Conservation (phyloP, 2,113 vertebrate species). For the Pachypanchax playfairii region DNA sequence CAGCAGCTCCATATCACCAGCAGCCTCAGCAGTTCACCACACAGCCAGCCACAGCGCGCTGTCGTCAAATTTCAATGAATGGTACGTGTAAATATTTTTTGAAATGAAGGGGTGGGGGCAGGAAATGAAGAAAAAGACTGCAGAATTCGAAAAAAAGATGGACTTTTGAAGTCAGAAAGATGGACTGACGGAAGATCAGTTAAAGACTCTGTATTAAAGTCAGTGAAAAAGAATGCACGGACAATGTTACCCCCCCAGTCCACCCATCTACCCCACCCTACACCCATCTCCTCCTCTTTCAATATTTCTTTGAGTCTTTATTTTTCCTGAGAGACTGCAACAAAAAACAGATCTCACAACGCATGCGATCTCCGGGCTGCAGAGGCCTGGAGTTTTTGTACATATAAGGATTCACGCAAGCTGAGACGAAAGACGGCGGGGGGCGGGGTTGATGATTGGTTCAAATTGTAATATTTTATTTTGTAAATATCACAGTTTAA, state of each 20-base stretch:
- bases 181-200: slow-evolving; percentile 83
- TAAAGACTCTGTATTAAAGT: slow-evolving; percentile 79
- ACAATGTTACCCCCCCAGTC: slow-evolving; percentile 62
- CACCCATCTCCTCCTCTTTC: background rate
- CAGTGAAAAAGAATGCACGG: slow-evolving; percentile 79
- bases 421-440: slow-evolving; percentile 76
- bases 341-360: slow-evolving; percentile 82
- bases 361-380: slow-evolving; percentile 87
- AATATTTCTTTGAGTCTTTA: slow-evolving; percentile 64
- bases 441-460: too few species aligned
- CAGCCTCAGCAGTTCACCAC: slow-evolving; percentile 95
- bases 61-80: slow-evolving; percentile 99
- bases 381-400: slow-evolving; percentile 77
- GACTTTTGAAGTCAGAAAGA: slow-evolving; percentile 84
- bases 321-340: slow-evolving; percentile 84
- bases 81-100: slow-evolving; percentile 98
- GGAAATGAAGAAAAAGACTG: slow-evolving; percentile 65
- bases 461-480: slow-evolving; percentile 97
- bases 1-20: slow-evolving; percentile 96
- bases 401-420: slow-evolving; percentile 95
- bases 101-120: slow-evolving; percentile 44
- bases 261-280: slow-evolving; percentile 60
- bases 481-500: slow-evolving; percentile 98
- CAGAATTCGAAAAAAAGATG: slow-evolving; percentile 76
- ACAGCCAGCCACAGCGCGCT: slow-evolving; percentile 96